Evolutionary conservation across 2,888 invertebrate genomes (phyloP).

Genomic region (Bombylius discolor): DNA sequence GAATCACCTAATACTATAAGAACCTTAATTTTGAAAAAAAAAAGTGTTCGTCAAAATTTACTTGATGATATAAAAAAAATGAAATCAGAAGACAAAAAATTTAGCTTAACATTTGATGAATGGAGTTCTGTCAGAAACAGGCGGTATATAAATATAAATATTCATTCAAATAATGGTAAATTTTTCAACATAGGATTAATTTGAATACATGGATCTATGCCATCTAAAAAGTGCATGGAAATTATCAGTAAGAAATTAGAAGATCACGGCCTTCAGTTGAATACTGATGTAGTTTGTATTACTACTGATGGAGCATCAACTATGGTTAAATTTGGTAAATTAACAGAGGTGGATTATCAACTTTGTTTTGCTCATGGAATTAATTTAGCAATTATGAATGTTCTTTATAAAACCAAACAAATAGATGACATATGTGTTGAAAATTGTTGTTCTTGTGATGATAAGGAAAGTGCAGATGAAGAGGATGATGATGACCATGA

Average conservation of each 20-base stretch:
- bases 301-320: not conserved
- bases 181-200: conserved; percentile 3
- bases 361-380: not conserved
- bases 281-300: not conserved
- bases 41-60: not conserved
- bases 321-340: not conserved
- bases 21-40: not conserved
- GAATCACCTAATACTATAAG: conserved; percentile 1
- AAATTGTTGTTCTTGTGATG: not conserved
- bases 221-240: conserved; percentile 2
- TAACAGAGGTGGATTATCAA: not conserved
- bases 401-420: not conserved
- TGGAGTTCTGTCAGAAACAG: conserved; percentile 3
- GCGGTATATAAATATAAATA: conserved; percentile 2
- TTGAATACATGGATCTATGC: not conserved
- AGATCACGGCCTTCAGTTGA: not conserved
- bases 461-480: not conserved
- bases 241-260: not conserved
- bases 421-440: not conserved
- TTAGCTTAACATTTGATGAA: conserved; percentile 3
- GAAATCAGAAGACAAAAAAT: not conserved
- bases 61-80: not conserved
- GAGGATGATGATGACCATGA: not conserved
- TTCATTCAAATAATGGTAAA: not conserved
- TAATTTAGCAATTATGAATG: not conserved